Conservation (phyloP, 2,113 vertebrate genomes). For the Mungos mungo region DNA sequence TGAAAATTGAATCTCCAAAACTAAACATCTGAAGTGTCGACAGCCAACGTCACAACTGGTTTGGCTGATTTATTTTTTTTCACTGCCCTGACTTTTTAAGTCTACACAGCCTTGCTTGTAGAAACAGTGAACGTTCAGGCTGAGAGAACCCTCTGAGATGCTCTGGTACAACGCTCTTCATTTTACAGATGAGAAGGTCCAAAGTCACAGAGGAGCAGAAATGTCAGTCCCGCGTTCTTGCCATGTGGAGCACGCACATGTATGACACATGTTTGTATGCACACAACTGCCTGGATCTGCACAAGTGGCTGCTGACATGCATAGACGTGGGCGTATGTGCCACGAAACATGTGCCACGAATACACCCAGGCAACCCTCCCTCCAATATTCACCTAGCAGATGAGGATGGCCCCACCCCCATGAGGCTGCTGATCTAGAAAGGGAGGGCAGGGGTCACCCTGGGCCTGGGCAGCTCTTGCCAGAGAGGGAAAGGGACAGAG, state of each 20-base stretch:
- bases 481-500: neutral
- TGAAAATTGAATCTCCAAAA: constrained; percentile 64
- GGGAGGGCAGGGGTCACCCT: neutral
- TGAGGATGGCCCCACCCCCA: neutral
- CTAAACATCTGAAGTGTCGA: constrained; percentile 66
- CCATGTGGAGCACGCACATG: neutral
- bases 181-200: constrained; percentile 57
- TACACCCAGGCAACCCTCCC: neutral
- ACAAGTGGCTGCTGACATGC: neutral
- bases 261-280: constrained; percentile 27
- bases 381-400: neutral
- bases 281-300: neutral
- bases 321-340: neutral
- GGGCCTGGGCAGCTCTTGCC: neutral
- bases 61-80: constrained; percentile 39
- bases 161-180: constrained; percentile 11
- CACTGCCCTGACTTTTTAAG: constrained; percentile 53
- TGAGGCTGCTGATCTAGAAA: neutral
- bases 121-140: constrained; percentile 12
- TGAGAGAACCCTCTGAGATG: constrained; percentile 29
- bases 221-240: neutral
- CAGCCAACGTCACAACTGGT: constrained; percentile 58
- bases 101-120: constrained; percentile 14
- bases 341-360: neutral
- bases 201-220: constrained; percentile 42